Evolutionary conservation across 1,140 invertebrate genomes (phyloP).

Genomic region (Pygmarrhopalites habei): DNA sequence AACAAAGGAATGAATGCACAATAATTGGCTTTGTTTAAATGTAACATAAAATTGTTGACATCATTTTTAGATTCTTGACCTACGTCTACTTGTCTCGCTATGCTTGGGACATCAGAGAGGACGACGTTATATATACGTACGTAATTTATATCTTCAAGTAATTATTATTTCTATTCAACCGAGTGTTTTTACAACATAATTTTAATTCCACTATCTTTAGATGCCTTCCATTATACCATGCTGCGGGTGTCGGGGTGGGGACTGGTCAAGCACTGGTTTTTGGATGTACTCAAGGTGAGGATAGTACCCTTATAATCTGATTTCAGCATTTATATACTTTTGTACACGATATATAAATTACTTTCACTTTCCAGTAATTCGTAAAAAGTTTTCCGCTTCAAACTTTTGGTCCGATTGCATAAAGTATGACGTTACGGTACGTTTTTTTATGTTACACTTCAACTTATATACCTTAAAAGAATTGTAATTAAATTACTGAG

Average conservation of each 20-base stretch:
- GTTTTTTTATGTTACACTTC: too few relatives aligned
- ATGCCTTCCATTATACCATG: conserved; percentile 46
- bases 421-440: conserved; percentile 92
- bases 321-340: too few relatives aligned
- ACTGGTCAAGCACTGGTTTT: conserved; percentile 54
- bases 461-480: too few relatives aligned
- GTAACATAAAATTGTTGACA: not conserved
- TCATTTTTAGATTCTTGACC: conserved; percentile 5
- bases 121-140: conserved; percentile 54
- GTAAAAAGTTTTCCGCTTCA: conserved; percentile 66
- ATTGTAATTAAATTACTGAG: too few relatives aligned
- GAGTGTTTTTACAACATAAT: too few relatives aligned
- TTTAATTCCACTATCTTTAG: too few relatives aligned
- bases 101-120: conserved; percentile 20
- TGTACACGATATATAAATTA: too few relatives aligned
- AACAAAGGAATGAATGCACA: not conserved
- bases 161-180: too few relatives aligned
- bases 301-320: too few relatives aligned
- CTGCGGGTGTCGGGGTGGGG: conserved; percentile 56
- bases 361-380: too few relatives aligned
- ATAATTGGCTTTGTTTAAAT: not conserved
- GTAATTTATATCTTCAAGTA: too few relatives aligned
- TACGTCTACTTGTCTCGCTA: conserved; percentile 7
- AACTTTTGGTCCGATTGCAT: conserved; percentile 79
- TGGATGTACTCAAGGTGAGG: conserved; percentile 56